phyloP scores from a whole-genome alignment of 2,888 invertebrate species.

The Andrena flavipes region DNA sequence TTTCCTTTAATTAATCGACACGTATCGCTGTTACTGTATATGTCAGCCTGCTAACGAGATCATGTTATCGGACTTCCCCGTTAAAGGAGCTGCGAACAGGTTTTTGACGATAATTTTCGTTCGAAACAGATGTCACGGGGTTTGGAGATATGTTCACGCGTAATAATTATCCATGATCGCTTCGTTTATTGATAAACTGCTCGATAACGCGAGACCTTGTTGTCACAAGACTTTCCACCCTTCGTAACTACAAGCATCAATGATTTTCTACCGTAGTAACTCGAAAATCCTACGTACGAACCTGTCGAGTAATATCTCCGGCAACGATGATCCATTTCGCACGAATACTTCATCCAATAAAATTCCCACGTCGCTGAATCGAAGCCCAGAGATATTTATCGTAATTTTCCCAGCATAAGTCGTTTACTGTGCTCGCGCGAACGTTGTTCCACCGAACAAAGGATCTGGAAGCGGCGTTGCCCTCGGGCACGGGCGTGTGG shows the following conservation, averaged over 20 bases:
- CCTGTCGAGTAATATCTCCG: not conserved
- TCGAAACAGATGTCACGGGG: not conserved
- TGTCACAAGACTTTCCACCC: no score
- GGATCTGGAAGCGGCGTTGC: not conserved
- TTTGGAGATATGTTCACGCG: not conserved
- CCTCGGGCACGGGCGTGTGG: slow-evolving; percentile 1
- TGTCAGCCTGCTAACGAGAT: not conserved
- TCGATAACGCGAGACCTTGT: no score
- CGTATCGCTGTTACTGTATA: not conserved
- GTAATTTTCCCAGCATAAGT: not conserved
- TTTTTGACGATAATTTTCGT: not conserved
- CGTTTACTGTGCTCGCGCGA: not conserved
- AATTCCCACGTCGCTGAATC: no score
- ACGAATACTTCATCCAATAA: not conserved
- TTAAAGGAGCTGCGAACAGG: slow-evolving; percentile 3
- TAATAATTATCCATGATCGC: not conserved
- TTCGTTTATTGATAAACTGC: no score
- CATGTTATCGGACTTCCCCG: slow-evolving; percentile 12
- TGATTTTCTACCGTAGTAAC: not conserved
- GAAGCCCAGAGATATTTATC: no score
- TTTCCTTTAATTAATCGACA: slow-evolving; percentile 20
- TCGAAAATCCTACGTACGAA: not conserved
- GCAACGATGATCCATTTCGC: not conserved
- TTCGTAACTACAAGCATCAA: no score
- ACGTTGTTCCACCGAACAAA: slow-evolving; percentile 35